These are phyloP conservation scores for Drosophila lowei DNA, from an alignment of 1,140 invertebrate species.

Conservation along the genomic window DNA sequence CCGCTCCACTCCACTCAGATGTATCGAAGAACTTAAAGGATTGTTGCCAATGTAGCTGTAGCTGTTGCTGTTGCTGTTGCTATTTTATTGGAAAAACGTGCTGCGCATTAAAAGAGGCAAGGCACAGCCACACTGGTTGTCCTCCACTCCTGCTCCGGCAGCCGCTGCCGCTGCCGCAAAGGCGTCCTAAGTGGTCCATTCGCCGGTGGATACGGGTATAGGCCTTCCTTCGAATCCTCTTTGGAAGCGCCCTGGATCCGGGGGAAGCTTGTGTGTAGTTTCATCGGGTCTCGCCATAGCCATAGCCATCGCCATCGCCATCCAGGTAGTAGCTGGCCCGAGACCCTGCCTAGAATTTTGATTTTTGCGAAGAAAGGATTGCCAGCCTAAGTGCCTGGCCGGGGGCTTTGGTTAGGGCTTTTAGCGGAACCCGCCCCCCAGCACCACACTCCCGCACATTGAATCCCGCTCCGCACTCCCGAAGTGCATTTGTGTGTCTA, in stretches of 20 bases:
- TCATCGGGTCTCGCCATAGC: constrained; percentile 1
- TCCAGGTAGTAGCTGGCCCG: neutral
- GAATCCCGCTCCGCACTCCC: constrained; percentile 10
- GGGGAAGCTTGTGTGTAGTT: constrained; percentile 11
- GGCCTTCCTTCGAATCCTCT: constrained; percentile 61
- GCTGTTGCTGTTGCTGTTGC: constrained; percentile 39
- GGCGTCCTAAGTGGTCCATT: constrained; percentile 72
- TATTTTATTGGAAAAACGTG: constrained; percentile 77
- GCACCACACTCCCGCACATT: neutral
- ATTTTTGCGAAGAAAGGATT: constrained; percentile 50
- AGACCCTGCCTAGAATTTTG: constrained; percentile 21
- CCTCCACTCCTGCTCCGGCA: neutral
- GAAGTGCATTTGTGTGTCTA: constrained; percentile 42
- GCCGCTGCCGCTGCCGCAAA: constrained; percentile 37
- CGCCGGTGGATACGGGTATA: constrained; percentile 34
- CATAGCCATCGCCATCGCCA: no score
- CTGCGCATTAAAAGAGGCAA: constrained; percentile 62
- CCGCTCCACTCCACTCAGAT: constrained; percentile 9
- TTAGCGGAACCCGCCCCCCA: constrained; percentile 14
- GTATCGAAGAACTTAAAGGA: constrained; percentile 76
- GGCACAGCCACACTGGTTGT: no score
- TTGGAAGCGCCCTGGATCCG: constrained; percentile 28
- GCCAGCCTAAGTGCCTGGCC: constrained; percentile 40
- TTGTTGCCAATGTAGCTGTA: constrained; percentile 42
- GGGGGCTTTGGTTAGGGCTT: constrained; percentile 20